Percentiles rank a stretch among this genome's conserved stretches.
Evolutionary conservation across 2,113 vertebrate species (phyloP).

Genomic region (Oryzias celebensis): DNA sequence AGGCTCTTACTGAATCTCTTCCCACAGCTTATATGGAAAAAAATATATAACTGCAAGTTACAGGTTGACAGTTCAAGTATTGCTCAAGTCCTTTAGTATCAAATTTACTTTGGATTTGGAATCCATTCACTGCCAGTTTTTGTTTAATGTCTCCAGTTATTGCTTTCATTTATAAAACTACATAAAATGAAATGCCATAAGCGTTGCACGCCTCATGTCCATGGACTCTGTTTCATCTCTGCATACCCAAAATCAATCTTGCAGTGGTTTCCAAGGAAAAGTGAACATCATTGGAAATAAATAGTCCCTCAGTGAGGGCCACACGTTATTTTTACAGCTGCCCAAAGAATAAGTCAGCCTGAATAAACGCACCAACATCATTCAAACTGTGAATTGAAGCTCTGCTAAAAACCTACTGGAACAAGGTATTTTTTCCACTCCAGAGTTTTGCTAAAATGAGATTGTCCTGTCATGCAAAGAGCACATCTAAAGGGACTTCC

Average conservation of each 20-base stretch:
- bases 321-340: slow-evolving; percentile 70
- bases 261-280: slow-evolving; percentile 29
- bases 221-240: slow-evolving; percentile 12
- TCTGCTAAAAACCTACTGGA: slow-evolving; percentile 21
- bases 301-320: slow-evolving; percentile 42
- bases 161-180: not conserved
- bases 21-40: not conserved
- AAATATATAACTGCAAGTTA: not conserved
- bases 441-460: not conserved
- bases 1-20: too few species aligned
- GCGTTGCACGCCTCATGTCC: slow-evolving; percentile 7
- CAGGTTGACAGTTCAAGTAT: not conserved
- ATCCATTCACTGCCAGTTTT: not conserved
- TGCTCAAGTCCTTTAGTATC: not conserved
- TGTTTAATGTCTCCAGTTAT: not conserved
- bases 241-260: slow-evolving; percentile 19
- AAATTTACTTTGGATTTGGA: slow-evolving; percentile 4
- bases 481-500: slow-evolving; percentile 43
- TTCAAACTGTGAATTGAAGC: slow-evolving; percentile 35
- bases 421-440: slow-evolving; percentile 3
- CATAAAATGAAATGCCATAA: not conserved
- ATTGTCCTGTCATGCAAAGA: slow-evolving; percentile 21
- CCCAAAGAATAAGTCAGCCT: slow-evolving; percentile 11
- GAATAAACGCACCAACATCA: slow-evolving; percentile 22
- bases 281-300: slow-evolving; percentile 38